A percentile compares a stretch with the other conserved stretches of the same genome.
Evolutionary conservation across 2,888 invertebrate species (phyloP).

Genomic region (Nysson spinosus): DNA sequence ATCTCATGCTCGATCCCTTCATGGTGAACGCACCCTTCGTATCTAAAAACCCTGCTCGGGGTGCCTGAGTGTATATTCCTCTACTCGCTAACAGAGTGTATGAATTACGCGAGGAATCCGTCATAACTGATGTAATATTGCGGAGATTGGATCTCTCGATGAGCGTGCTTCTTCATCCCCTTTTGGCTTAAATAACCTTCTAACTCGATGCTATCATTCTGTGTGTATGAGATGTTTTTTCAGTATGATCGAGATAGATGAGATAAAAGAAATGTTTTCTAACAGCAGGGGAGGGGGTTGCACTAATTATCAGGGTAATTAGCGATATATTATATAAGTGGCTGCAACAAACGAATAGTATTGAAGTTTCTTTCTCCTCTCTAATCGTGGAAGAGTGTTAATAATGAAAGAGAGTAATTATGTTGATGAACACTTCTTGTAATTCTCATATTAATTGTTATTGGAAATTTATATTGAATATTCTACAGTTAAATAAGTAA

Average conservation of each 20-base stretch:
- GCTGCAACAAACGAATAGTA: too few relatives aligned
- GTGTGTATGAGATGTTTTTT: slow-evolving; percentile 9
- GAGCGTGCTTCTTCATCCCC: slow-evolving; percentile 15
- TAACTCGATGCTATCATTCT: slow-evolving; percentile 41
- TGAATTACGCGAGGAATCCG: slow-evolving; percentile 61
- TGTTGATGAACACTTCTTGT: too few relatives aligned
- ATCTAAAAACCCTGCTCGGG: slow-evolving; percentile 23
- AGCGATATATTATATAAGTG: too few relatives aligned
- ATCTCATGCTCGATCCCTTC: slow-evolving; percentile 64
- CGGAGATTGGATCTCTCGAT: slow-evolving; percentile 57
- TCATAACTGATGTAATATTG: slow-evolving; percentile 62
- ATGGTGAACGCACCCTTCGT: slow-evolving; percentile 34
- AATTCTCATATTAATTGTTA: too few relatives aligned
- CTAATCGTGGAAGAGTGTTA: too few relatives aligned
- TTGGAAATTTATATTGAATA: too few relatives aligned
- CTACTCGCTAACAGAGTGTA: slow-evolving; percentile 32
- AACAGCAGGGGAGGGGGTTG: background rate
- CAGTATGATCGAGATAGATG: slow-evolving; percentile 6
- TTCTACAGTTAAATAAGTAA: too few relatives aligned
- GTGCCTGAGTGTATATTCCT: slow-evolving; percentile 23
- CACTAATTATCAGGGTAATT: slow-evolving; percentile 19
- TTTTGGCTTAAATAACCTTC: slow-evolving; percentile 28
- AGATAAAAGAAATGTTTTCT: background rate
- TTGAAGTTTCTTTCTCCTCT: too few relatives aligned
- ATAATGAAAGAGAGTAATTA: too few relatives aligned